phyloP scores from a whole-genome alignment of 1,140 invertebrate genomes.

The Batillaria attramentaria region DNA sequence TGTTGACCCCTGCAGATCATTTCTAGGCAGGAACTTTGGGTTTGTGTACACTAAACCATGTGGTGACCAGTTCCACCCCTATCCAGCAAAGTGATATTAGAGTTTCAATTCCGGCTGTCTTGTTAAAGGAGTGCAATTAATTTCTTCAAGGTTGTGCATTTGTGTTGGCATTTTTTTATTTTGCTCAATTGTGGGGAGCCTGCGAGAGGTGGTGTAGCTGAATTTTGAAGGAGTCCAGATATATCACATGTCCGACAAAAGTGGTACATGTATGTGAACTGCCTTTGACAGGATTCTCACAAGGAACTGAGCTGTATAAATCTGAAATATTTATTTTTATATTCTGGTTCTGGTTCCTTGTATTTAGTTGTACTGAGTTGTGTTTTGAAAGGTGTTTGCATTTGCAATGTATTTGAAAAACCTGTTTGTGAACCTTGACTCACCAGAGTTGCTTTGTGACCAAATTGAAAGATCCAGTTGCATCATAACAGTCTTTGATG shows the following conservation, averaged over 20 bases:
- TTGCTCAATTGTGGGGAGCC: constrained; percentile 26
- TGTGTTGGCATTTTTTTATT: constrained; percentile 15
- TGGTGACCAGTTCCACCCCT: no score
- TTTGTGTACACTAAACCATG: no score
- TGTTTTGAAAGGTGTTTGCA: background rate
- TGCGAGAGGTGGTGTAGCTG: no score
- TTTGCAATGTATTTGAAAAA: background rate
- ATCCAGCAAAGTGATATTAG: no score
- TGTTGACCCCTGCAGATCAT: no score
- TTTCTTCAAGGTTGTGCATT: constrained; percentile 32
- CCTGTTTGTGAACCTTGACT: no score
- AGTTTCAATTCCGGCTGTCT: no score
- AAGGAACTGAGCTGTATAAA: constrained; percentile 21
- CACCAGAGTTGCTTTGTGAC: background rate
- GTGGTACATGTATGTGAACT: background rate
- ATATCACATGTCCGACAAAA: no score
- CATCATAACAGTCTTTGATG: no score
- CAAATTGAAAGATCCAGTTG: no score
- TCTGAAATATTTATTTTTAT: constrained; percentile 35
- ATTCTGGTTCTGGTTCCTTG: background rate
- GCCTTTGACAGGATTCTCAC: constrained; percentile 25
- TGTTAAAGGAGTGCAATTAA: constrained; percentile 31
- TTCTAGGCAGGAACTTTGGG: no score
- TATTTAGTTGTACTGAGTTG: constrained; percentile 19
- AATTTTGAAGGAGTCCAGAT: no score